These are phyloP conservation scores for Octodonta nipae DNA, from an alignment of 2,888 invertebrate species.

Conservation along the genomic window DNA sequence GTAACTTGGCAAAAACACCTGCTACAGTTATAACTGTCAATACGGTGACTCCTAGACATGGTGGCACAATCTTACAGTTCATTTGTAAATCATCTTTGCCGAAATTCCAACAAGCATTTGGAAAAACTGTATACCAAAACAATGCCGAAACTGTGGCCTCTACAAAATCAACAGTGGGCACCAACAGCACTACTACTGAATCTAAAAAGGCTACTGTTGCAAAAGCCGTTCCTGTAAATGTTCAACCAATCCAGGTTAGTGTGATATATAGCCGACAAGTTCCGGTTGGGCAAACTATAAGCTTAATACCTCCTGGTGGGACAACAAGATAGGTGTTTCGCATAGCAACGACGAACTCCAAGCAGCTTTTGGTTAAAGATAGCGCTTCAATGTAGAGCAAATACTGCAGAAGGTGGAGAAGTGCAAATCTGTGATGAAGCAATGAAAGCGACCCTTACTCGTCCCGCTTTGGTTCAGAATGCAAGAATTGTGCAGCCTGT, in stretches of 20 bases:
- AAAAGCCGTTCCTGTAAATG: slow-evolving; percentile 41
- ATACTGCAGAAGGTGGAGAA: slow-evolving; percentile 22
- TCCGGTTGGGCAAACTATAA: slow-evolving; percentile 49
- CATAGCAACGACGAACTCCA: slow-evolving; percentile 33
- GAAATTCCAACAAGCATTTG: slow-evolving; percentile 67
- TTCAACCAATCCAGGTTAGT: slow-evolving; percentile 50
- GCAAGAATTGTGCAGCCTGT: slow-evolving; percentile 43
- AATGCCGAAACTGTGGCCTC: slow-evolving; percentile 20
- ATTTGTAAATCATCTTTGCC: slow-evolving; percentile 52
- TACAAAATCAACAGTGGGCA: slow-evolving; percentile 14
- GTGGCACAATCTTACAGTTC: slow-evolving; percentile 41
- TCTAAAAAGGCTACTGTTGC: slow-evolving; percentile 36
- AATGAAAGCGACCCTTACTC: slow-evolving; percentile 19
- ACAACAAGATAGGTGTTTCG: slow-evolving; percentile 32
- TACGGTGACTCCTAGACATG: slow-evolving; percentile 18
- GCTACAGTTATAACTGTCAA: slow-evolving; percentile 16
- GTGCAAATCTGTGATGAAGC: slow-evolving; percentile 13
- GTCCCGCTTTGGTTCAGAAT: slow-evolving; percentile 43
- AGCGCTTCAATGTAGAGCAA: slow-evolving; percentile 35
- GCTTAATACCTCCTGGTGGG: slow-evolving; percentile 39
- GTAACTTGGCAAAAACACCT: slow-evolving; percentile 15
- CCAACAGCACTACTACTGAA: slow-evolving; percentile 10
- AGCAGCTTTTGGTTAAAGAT: slow-evolving; percentile 35
- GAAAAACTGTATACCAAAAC: slow-evolving; percentile 51
- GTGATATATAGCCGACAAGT: slow-evolving; percentile 62